These are phyloP conservation scores for Psephotus haematonotus DNA, from an alignment of 2,113 vertebrate species.

Conservation along the genomic window DNA sequence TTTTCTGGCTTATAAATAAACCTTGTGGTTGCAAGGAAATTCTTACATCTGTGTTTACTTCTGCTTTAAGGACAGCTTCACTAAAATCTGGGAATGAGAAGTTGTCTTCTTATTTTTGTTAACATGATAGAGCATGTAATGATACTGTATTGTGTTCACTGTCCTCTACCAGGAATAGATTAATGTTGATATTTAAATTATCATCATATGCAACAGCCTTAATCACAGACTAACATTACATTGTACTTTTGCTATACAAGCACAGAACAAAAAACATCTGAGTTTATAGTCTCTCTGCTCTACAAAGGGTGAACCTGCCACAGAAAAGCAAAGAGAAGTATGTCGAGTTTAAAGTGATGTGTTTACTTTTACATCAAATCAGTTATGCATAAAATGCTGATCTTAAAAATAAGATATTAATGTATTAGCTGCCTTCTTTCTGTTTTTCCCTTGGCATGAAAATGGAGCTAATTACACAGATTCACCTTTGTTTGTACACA, in stretches of 20 bases:
- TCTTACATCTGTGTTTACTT: neutral
- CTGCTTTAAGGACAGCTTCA: neutral
- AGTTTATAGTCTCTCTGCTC: neutral
- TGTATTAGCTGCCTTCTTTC: neutral
- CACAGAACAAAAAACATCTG: neutral
- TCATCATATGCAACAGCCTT: neutral
- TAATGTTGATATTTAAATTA: neutral
- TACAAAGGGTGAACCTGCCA: neutral
- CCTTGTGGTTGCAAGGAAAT: neutral
- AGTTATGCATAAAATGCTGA: neutral
- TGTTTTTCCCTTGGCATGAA: neutral
- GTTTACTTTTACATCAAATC: neutral
- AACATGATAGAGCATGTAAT: neutral
- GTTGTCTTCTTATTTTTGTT: neutral
- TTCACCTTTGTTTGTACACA: neutral
- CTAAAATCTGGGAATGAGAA: neutral
- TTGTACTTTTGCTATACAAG: neutral
- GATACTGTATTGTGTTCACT: neutral
- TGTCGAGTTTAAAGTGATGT: neutral
- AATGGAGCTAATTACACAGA: neutral
- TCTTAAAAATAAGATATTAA: neutral
- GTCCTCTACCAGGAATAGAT: neutral
- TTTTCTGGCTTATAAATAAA: conserved; percentile 1
- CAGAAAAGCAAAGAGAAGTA: neutral
- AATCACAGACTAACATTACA: neutral